Percentiles rank a stretch among this genome's conserved stretches.
Conservation (phyloP, 2,888 invertebrate genomes). For the Acanthosepion lycidas region DNA sequence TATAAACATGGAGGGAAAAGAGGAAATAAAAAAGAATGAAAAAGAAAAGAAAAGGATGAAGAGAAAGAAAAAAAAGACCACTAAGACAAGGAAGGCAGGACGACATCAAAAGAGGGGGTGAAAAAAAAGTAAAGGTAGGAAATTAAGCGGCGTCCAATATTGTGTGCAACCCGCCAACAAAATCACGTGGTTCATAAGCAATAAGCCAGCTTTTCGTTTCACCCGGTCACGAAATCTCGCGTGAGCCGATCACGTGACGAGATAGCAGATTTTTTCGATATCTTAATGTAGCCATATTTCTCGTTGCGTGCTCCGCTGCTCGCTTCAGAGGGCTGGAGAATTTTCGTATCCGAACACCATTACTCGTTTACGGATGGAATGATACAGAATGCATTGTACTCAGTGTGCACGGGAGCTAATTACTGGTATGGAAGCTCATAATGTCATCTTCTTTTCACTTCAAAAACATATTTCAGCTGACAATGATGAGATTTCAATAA, state of each 20-base stretch:
- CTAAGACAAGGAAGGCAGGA: too few relatives aligned
- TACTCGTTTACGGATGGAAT: slow-evolving; percentile 33
- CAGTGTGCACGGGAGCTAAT: background rate
- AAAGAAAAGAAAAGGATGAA: too few relatives aligned
- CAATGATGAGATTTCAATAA: background rate
- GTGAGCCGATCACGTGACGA: background rate
- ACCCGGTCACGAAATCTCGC: background rate
- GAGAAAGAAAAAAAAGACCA: too few relatives aligned
- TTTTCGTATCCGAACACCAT: slow-evolving; percentile 6
- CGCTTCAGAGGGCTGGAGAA: slow-evolving; percentile 7
- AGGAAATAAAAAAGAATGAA: too few relatives aligned
- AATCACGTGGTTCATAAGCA: slow-evolving; percentile 20
- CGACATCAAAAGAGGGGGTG: too few relatives aligned
- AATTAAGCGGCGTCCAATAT: background rate
- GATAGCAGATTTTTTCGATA: slow-evolving; percentile 33
- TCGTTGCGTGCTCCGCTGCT: background rate
- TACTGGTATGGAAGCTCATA: background rate
- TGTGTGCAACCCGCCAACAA: background rate
- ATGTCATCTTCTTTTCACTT: background rate
- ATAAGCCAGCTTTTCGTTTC: slow-evolving; percentile 20
- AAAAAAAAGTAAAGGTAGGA: too few relatives aligned
- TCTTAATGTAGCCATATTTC: slow-evolving; percentile 33
- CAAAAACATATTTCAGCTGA: background rate
- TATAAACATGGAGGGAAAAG: too few relatives aligned
- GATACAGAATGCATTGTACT: background rate